Evolutionary conservation across 2,113 vertebrate species (phyloP), one percentile per base, ranked within the genome.

Genomic region (Heterochromis multidens): DNA sequence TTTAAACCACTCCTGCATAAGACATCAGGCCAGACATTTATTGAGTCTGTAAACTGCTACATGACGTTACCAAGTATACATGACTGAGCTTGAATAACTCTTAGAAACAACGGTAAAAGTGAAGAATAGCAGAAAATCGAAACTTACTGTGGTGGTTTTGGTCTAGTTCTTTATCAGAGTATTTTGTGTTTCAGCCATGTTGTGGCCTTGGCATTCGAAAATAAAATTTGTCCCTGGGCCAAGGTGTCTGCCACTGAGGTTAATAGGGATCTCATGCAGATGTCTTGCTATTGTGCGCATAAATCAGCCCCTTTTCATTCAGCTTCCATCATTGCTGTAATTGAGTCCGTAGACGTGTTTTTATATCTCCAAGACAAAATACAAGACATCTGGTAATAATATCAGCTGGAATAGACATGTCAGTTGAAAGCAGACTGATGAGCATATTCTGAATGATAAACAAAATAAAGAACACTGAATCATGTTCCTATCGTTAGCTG

Each of bases 361-460:
- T 85, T 89, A 88, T 77, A 84, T 88, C 89, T 90, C 94, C 86
- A 88, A 95, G 91, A 89, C 92, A 94, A 96, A 94, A 94, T 78
- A 92, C 90, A 90, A 92, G 94, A 94, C 95, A 95, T 95, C 93
- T 95, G 95, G 93, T 95, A 92, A 95, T 94, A 93, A 93, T 92
- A 91, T 95, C 93, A 93, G 92, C 91, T 92, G 92, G 88, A 86
- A 94, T 85, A 91, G 79, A 87, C 90, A 91, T 79, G 91, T 60
- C 89, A 80, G 88, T 86, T 92, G 92, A 94, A 92, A 89, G 92
- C 87, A 46, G 93, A 82, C 82, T 93, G 90, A 93, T 91, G 84
- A 94, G 90, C 62, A 58, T 78, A 82, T 94, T 93, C 87, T 85
- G 82, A 88, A 84, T 81, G 91, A 95, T 93, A 93, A 94, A 89